Evolutionary conservation across 2,797 vertebrate species (phyloP).

Genomic region (Melopsittacus undulatus): DNA sequence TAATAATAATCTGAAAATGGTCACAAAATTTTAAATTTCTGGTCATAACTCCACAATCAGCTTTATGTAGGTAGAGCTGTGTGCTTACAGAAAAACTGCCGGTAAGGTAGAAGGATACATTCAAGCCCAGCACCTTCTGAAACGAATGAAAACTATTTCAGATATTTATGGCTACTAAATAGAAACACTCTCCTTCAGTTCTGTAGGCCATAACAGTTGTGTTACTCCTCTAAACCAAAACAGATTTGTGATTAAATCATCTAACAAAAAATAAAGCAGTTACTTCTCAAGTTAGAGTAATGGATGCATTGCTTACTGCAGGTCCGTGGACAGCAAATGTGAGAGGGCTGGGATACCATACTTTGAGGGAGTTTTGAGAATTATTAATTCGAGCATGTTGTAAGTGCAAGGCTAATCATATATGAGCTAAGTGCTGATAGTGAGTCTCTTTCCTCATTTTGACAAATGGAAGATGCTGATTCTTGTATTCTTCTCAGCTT

Average conservation of each 20-base stretch:
- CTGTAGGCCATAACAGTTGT: neutral
- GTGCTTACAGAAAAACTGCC: neutral
- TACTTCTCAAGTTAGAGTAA: neutral
- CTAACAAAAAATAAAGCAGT: neutral
- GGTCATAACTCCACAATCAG: neutral
- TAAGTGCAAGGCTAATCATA: neutral
- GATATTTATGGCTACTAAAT: neutral
- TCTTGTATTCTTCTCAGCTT: neutral
- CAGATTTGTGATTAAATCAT: neutral
- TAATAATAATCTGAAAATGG: fast-evolving
- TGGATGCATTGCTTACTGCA: neutral
- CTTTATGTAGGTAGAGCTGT: neutral
- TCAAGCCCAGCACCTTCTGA: neutral
- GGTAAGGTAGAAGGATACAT: neutral
- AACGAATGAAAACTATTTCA: neutral
- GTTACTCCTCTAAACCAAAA: neutral
- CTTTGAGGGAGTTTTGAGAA: neutral
- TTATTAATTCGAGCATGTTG: neutral
- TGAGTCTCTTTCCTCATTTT: neutral
- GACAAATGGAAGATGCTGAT: neutral
- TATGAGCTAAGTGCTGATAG: neutral
- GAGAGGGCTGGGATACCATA: neutral
- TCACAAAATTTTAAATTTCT: neutral
- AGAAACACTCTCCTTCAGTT: neutral
- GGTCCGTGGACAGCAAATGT: neutral